Evolutionary conservation across 2,888 invertebrate species (phyloP), one percentile per base, ranked within the genome.

Genomic region (Leucoptera coffeella): DNA sequence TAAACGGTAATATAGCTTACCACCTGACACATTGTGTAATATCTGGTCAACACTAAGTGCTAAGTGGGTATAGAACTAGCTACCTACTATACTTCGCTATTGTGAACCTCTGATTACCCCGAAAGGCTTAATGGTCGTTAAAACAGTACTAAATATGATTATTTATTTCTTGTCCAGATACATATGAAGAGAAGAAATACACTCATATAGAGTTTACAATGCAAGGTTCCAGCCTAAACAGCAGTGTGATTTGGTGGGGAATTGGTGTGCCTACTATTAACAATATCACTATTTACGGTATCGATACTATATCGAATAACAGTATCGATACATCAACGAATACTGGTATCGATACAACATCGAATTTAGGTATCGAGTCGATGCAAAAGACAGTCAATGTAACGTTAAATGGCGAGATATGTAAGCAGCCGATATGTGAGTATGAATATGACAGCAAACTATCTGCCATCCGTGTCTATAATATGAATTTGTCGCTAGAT

Each of bases 121-220:
- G n/a, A n/a, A n/a, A n/a, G n/a, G n/a, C n/a, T n/a, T n/a, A n/a
- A n/a, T n/a, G n/a, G n/a, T n/a, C n/a, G n/a, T n/a, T n/a, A n/a
- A n/a, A n/a, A n/a, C n/a, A n/a, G n/a, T n/a, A n/a, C n/a, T n/a
- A n/a, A n/a, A n/a, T n/a, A n/a, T n/a, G n/a, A n/a, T n/a, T n/a
- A n/a, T n/a, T n/a, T n/a, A n/a, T 23, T 24, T 24, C 8, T 29
- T 34, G 55, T 56, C 39, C 58, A 78, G 78, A 77, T 41, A 73
- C 74, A 19, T 73, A 73, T 37, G 72, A 75, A 43, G 77, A 78
- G 38, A 69, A 71, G 29, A 67, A 67, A 35, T 80, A 75, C 51
- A 73, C 71, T 26, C 55, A 73, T 36, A 58, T 78, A 12, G 53
- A 61, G 19, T 77, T 79, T 45, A 40, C 36, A 0, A 38, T 55